A percentile compares a stretch with the other conserved stretches of the same genome.
phyloP scores from a whole-genome alignment of 2,888 invertebrate species.

The Chrysolina americana region DNA sequence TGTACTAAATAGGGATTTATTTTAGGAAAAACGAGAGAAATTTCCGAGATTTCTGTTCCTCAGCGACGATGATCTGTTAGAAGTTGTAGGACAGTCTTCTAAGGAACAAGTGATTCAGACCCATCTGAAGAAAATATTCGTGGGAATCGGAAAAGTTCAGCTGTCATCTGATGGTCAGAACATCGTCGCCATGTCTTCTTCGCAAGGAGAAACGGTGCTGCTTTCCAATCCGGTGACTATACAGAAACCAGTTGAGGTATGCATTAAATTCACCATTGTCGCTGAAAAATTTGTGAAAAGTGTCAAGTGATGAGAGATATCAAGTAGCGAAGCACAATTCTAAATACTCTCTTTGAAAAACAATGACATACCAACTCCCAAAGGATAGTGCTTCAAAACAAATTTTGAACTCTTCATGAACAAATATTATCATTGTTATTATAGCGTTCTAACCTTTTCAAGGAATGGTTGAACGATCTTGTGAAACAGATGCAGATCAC shows the following conservation, averaged over 20 bases:
- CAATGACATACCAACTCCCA: too few relatives aligned
- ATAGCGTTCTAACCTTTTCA: conserved; percentile 51
- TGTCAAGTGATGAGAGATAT: neutral
- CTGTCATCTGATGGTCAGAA: conserved; percentile 72
- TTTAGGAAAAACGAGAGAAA: conserved; percentile 89
- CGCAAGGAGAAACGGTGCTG: conserved; percentile 82
- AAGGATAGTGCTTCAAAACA: too few relatives aligned
- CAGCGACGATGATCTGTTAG: conserved; percentile 97
- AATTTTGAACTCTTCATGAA: too few relatives aligned
- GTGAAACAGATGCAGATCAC: conserved; percentile 87
- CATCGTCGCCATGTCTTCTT: conserved; percentile 79
- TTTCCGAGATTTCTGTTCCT: conserved; percentile 98
- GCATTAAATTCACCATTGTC: neutral
- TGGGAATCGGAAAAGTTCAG: conserved; percentile 86
- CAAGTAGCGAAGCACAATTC: too few relatives aligned
- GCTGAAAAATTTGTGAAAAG: neutral
- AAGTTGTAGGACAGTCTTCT: conserved; percentile 93
- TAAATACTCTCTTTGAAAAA: too few relatives aligned
- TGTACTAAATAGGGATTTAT: conserved; percentile 25
- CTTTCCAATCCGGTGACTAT: conserved; percentile 80
- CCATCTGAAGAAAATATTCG: conserved; percentile 96
- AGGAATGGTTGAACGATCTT: conserved; percentile 85
- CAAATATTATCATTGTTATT: neutral
- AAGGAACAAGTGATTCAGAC: conserved; percentile 92
- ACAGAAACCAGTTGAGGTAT: conserved; percentile 83